Evolutionary conservation across 2,797 vertebrate genomes (phyloP), one percentile per base, ranked within the genome.

Genomic region (Alca torda): DNA sequence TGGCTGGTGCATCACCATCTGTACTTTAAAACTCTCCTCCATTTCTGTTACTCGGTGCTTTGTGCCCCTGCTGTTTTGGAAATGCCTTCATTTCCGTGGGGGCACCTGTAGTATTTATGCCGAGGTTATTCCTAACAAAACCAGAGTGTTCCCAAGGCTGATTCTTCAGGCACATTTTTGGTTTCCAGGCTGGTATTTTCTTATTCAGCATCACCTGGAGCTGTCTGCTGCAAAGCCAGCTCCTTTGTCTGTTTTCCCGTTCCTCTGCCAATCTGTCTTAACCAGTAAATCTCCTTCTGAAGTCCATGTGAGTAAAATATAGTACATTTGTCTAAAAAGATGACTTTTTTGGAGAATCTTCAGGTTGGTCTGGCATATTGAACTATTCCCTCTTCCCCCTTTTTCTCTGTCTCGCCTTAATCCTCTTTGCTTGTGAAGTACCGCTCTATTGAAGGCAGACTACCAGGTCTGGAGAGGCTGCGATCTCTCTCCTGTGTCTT

Each of bases 171-270:
- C 79, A 26, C n/a, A 69, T 18, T 69, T 91, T 88, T 86, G 73
- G 53, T 97, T 94, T 95, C 83, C 80, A 95, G 73, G 88, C 83
- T 94, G 79, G 65, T 84, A 8, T 78, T 81, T 82, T 84, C 51
- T 88, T 75, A 60, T 39, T 65, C 73, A 90, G 87, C 78, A 64
- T 95, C 85, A 95, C 88, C 79, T 93, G 83, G 85, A 57, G 79
- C 76, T 94, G 64, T 68, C 82, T 95, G 79, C 87, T 91, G 83
- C 63, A 82, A 45, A 94, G 57, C 65, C 94, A 96, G 67, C 70
- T 94, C 88, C 54, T 93, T 90, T 88, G 91, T 94, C 76, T 86
- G 28, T 75, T 75, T 91, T 86, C 54, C 67, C 33, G 28, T 78
- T 88, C 48, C 64, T 88, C 67, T 93, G 88, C 88, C 92, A 92